Evolutionary conservation across 2,113 vertebrate genomes (phyloP), one percentile per base, ranked within the genome.

Genomic region (Elanoides forficatus): DNA sequence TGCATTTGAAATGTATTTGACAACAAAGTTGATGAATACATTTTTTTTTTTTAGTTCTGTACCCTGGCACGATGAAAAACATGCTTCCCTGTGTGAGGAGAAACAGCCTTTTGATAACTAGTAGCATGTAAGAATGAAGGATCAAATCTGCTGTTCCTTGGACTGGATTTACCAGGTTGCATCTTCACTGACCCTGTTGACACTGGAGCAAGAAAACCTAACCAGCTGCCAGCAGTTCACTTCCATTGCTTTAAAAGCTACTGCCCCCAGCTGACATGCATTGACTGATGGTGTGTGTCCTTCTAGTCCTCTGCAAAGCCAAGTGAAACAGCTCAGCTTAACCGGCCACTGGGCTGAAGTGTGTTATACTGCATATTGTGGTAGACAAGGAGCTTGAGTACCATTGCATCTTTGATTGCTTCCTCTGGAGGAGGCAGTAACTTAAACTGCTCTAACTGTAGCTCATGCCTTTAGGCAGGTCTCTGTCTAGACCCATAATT

Each of bases 1-100:
- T 95, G 92, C 93, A 26, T 10, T 92, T 90, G 88, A 97, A 96
- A 97, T 84, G 22, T 65, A 85, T 96, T 97, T 97, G 94, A 95
- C 93, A 88, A 74, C 36, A 71, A 93, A 96, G 74, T 52, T 96
- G 95, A 96, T 86, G 93, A 97, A 96, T 95, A 95, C 85, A 66
- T 86, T 68, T 81, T 74, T 14, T 53, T 60, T 63, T 50, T 59
- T 47, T 29, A 53, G 21, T 81, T 89, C 26, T 40, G 2, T 56
- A 47, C 62, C n/a, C 29, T 67, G 25, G 38, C 65, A 72, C 52
- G 17, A 22, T 38, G 52, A 81, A 81, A 90, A 88, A 45, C 22
- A n/a, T 11, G 21, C 70, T 60, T 93, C 56, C 65, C 70, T 40
- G 14, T 58, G 81, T 66, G 52, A 89, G 70, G 40, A 89, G 43